Evolutionary conservation across 2,113 vertebrate species (phyloP), one percentile per base, ranked within the genome.

Genomic region (Terrapene triunguis): DNA sequence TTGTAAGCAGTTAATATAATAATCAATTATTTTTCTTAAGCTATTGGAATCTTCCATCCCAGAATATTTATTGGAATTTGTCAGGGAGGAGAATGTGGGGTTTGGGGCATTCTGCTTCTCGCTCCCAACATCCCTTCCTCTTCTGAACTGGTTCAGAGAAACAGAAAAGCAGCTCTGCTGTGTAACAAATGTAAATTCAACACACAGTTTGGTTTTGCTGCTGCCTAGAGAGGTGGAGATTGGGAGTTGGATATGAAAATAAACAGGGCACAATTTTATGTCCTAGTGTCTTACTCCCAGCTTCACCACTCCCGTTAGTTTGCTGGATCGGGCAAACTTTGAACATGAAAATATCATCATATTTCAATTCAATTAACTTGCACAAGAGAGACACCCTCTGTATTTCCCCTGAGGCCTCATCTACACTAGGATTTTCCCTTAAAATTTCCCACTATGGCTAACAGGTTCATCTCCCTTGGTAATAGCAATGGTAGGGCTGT

Each of bases 91-190:
- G 38, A 85, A 86, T 47, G 38, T 54, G 53, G 80, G 57, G n/a
- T 85, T 50, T 85, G 74, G 35, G 32, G 25, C 27, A 10, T 4
- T 76, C 10, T 89, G 4, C 62, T 92, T 93, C 35, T 57, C 69
- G 17, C 27, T 94, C 32, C 44, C 13, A 54, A 6, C 19, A 51
- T 19, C 5, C 55, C 29, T 7, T 44, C 16, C 79, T 59, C 50
- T 85, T 91, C 90, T 80, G 79, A 76, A 54, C 24, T 94, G 74
- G 62, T 85, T 8, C 1, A 2, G 74, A 86, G 89, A 32, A 82
- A 32, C 57, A 89, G 89, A 84, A 79, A 87, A 90, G 3, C 76
- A 82, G 90, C 87, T 90, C 90, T 89, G 79, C 19, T 51, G 24
- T 93, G 38, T 89, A 88, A 76, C 91, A 44, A 12, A 25, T 87